Base-by-base conservation (phyloP, 1,140 invertebrate species). In the Drosophila arizonae region DNA sequence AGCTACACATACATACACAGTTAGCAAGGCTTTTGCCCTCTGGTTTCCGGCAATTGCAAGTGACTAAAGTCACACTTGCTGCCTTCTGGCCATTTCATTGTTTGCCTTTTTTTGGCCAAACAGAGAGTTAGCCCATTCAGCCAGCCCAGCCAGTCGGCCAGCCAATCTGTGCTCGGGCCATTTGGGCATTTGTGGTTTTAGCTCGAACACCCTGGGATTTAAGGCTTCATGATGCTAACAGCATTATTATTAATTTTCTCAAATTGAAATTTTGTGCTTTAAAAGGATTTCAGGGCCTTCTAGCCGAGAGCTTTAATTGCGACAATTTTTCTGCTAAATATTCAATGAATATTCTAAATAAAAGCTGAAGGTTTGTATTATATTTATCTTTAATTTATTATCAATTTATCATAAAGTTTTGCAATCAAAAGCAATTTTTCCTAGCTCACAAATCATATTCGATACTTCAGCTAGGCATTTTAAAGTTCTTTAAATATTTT, bases 21-120 rank as follows among this genome's bases (percentile, higher is more conserved):
- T 13, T 11, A 13, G 36, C 36, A 39, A 11, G 36, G 36, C 36
- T 76, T 72, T 63, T 78, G 79, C 61, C 73, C 76, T 78, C 64
- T 73, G 63, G 75, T 72, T 79, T 72, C 66, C 63, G 69, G 52
- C 54, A 70, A 76, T 76, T 66, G 61, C 70, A 81, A 86, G 78
- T 87, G 81, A 81, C 71, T 75, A 61, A 78, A 75, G 64, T 82
- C 80, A 79, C 80, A 82, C 80, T 72, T 66, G 52, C 54, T 39
- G 33, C 46, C 51, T 56, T 13, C 36, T 52, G 48, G n/a, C 48
- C 57, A 41, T 36, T 60, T 48, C 52, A 72, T 55, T 72, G 70
- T 72, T 68, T 72, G 63, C 39, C 65, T 57, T 65, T 58, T 56
- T 54, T 21, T 39, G 36, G 36, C 36, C 36, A 39, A 39, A 39